Conservation (phyloP, 2,113 vertebrate species). For the Plectropomus leopardus region DNA sequence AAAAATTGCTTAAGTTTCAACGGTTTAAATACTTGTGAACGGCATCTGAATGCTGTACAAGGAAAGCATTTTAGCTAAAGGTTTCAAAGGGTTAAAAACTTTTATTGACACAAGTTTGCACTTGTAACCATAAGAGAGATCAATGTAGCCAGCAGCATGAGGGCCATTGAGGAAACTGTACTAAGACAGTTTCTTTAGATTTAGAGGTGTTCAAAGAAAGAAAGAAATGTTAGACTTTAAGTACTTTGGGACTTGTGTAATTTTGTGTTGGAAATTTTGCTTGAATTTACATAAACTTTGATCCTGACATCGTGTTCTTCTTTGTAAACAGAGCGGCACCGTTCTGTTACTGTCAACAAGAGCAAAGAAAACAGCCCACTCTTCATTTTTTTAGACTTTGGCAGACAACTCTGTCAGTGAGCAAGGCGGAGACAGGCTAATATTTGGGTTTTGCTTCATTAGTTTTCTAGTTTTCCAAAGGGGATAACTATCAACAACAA, state of each 20-base stretch:
- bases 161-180: background rate
- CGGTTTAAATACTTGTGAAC: too few species aligned
- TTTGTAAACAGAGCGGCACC: background rate
- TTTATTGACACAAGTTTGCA: constrained; percentile 15
- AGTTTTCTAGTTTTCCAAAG: background rate
- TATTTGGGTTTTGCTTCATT: background rate
- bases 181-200: background rate
- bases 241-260: background rate
- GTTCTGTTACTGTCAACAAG: background rate
- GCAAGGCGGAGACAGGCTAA: background rate
- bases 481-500: background rate
- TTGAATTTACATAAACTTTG: constrained; percentile 10
- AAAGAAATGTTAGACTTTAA: background rate
- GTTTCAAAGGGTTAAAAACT: too few species aligned
- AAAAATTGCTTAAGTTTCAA: too few species aligned
- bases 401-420: background rate
- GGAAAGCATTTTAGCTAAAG: too few species aligned
- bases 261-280: background rate
- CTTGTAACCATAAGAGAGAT: constrained; percentile 3
- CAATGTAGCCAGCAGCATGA: background rate
- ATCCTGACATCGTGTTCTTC: background rate
- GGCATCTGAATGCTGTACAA: too few species aligned
- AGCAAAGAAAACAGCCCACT: background rate
- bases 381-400: background rate
- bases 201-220: background rate